Base-by-base conservation (phyloP, 37 sponge, comb jelly and placozoan species). In the Geodia barretti region DNA sequence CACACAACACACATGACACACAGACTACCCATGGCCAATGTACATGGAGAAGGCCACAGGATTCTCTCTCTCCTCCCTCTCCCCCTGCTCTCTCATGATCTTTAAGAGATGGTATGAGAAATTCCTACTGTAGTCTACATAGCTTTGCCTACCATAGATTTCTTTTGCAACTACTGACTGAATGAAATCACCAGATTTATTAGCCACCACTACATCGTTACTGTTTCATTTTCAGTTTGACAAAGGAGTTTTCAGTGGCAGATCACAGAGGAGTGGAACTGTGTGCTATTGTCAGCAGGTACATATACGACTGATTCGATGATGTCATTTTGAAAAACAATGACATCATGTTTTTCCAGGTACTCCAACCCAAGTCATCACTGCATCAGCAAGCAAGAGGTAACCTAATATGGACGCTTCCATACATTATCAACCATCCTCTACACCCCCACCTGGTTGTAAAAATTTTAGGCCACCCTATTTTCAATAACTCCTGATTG, bases 21-120 rank as follows among this genome's bases (percentile, higher is more conserved):
- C 70, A 90, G 90, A 83, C 20, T 76, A 64, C 24, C 87, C 91
- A 30, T 92, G 93, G 93, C 70, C 93, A 21, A 11, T 19, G 21
- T 23, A 32, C 41, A 25, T 85, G 73, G 34, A 42, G 0, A 54
- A 84, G 19, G 38, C 78, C 31, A 88, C 89, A 24, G 93, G 93
- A 1, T 81, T 82, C 62, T 47, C 79, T 35, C 60, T 81, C 41
- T 17, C n/a, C 7, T 60, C 84, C 60, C 78, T 92, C 21, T n/a
- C 36, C 24, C 37, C 30, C 19, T 77, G 72, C 25, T 84, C 82
- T 67, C 25, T 81, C 17, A 40, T 60, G 29, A 63, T 92, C 11
- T 85, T 85, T 29, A 25, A 62, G 2, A 72, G 73, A 38, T 92
- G 88, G 70, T 87, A 60, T n/a, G 73, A 39, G 36, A 68, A 32